A percentile compares a stretch with the other conserved stretches of the same genome.
phyloP scores from a whole-genome alignment of 2,113 vertebrate genomes.

The Odocoileus hemionus region DNA sequence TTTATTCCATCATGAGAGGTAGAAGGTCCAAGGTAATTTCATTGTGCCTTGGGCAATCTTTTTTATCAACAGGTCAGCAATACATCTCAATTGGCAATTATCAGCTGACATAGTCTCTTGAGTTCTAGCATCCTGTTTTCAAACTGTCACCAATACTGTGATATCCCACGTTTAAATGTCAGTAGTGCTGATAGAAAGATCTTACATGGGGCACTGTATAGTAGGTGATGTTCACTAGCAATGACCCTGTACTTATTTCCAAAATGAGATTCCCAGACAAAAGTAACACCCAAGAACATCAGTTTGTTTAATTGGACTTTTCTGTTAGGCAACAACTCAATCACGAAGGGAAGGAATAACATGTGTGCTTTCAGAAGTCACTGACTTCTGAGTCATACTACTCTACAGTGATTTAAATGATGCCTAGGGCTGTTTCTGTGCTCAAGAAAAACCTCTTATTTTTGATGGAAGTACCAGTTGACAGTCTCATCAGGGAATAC shows the following conservation, averaged over 20 bases:
- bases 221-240: not conserved
- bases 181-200: not conserved
- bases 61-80: not conserved
- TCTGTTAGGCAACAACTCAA: not conserved
- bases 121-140: not conserved
- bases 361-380: not conserved
- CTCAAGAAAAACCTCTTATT: constrained; percentile 1
- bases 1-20: not conserved
- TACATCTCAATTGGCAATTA: constrained; percentile 1
- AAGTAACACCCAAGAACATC: not conserved
- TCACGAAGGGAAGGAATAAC: not conserved
- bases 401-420: not conserved
- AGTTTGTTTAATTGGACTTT: not conserved
- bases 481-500: not conserved
- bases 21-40: constrained; percentile 5
- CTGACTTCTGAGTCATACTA: not conserved
- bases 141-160: not conserved
- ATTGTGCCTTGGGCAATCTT: not conserved
- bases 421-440: not conserved
- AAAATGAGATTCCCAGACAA: not conserved
- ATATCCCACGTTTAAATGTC: not conserved
- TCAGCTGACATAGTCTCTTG: not conserved
- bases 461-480: not conserved
- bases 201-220: not conserved
- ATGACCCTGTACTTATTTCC: not conserved